phyloP scores from a whole-genome alignment of 2,888 invertebrate genomes.

The Cheiracanthium punctorium region DNA sequence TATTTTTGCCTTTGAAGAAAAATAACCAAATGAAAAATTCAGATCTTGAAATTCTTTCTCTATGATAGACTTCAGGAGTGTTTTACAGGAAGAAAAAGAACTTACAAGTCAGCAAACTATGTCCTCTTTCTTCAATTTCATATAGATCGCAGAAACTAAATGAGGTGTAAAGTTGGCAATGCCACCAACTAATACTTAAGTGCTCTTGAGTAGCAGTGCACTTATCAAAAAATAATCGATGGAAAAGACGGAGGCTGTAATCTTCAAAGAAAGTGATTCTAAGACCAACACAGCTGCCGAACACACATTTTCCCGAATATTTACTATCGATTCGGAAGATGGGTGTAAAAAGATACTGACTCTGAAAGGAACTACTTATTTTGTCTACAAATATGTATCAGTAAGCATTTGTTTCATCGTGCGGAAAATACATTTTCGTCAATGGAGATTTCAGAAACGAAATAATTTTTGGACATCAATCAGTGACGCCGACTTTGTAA shows the following conservation, averaged over 20 bases:
- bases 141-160: background rate
- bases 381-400: background rate
- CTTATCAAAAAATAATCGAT: slow-evolving; percentile 15
- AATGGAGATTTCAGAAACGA: too few species aligned
- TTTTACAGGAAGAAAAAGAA: background rate
- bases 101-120: background rate
- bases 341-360: background rate
- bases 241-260: background rate
- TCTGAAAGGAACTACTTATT: background rate
- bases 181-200: background rate
- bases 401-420: background rate
- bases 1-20: too few species aligned
- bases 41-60: too few species aligned
- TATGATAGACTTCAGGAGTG: too few species aligned
- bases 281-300: background rate
- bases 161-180: slow-evolving; percentile 1
- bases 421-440: too few species aligned
- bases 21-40: too few species aligned
- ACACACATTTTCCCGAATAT: background rate
- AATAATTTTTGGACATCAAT: too few species aligned
- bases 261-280: background rate
- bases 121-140: background rate
- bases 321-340: background rate
- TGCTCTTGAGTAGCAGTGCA: background rate
- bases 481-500: too few species aligned